A percentile compares a stretch with the other conserved stretches of the same genome.
Evolutionary conservation across 2,113 vertebrate genomes (phyloP).

Genomic region (Ifrita kowaldi): DNA sequence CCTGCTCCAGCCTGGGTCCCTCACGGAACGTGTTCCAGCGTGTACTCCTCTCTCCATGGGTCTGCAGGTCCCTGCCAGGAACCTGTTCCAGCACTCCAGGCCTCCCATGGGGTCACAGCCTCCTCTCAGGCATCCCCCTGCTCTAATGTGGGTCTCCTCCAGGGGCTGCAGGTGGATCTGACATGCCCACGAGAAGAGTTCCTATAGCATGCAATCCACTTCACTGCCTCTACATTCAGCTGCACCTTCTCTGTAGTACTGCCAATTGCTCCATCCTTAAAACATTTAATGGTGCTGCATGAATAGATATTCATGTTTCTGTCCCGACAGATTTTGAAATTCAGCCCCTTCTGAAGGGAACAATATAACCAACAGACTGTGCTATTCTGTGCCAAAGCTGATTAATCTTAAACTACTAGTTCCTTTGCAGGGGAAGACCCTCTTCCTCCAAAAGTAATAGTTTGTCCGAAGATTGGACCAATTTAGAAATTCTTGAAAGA

Average conservation of each 20-base stretch:
- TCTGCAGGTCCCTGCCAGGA: background rate
- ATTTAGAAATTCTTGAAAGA: background rate
- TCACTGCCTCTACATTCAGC: background rate
- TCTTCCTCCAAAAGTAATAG: background rate
- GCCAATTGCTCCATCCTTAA: background rate
- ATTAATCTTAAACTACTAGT: background rate
- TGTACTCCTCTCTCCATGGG: rapidly evolving
- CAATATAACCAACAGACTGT: background rate
- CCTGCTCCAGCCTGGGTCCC: background rate
- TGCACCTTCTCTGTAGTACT: background rate
- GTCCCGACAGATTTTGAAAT: background rate
- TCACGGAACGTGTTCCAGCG: background rate
- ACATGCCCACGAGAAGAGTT: background rate
- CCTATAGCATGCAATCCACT: too few species aligned
- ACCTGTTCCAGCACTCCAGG: background rate
- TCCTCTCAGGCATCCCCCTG: background rate
- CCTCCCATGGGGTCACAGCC: background rate
- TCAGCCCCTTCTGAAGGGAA: background rate
- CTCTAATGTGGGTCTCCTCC: rapidly evolving
- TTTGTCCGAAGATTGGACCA: background rate
- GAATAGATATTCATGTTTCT: background rate
- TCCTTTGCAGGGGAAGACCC: background rate
- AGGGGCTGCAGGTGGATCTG: background rate
- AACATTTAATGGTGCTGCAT: background rate
- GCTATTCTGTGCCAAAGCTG: background rate